Evolutionary conservation across 2,113 vertebrate genomes (phyloP), one percentile per base, ranked within the genome.

Genomic region (Crotalus tigris): DNA sequence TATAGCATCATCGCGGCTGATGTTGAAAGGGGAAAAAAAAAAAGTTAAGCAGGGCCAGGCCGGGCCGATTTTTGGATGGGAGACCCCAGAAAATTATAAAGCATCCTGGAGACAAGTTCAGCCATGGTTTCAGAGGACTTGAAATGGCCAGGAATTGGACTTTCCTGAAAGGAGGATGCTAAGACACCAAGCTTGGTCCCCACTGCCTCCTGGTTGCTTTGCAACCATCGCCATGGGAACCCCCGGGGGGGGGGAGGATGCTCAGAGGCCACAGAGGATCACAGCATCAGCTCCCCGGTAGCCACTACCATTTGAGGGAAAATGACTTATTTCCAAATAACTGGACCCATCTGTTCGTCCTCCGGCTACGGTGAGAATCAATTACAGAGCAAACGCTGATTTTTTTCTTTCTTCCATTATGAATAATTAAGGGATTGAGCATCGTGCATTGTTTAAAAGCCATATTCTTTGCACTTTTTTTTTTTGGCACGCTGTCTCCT

Each of bases 241-340:
- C 55, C 10, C 12, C 1, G 15, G 51, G 46, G 33, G 46, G 53
- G 54, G 3, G 10, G 23, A 10, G n/a, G 51, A 33, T 75, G 87
- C 93, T 61, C 3, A 0, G 33, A 21, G 12, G 39, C 17, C 46
- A 29, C 12, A 1, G 7, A 3, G 9, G 64, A 51, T 39, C 21
- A 2, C 46, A 85, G 29, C 33, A 49, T 88, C 17, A 33, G 57
- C 13, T 54, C 23, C 57, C 57, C 29, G 1, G 49, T 19, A 44
- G 91, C 87, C 93, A 86, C 87, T 91, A 86, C 87, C 87, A 90
- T 75, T 69, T 19, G 46, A 5, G 23, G 57, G 24, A 57, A 85
- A 93, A 57, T 24, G 46, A 46, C 87, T 93, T 90, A 91, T n/a
- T 93, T 88, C 93, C 90, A 55, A 46, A 13, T 88, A 90, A 69